Percentiles rank a stretch among this genome's conserved stretches.
Conservation (phyloP, 2,888 invertebrate species). For the Cyclophora albipunctata region DNA sequence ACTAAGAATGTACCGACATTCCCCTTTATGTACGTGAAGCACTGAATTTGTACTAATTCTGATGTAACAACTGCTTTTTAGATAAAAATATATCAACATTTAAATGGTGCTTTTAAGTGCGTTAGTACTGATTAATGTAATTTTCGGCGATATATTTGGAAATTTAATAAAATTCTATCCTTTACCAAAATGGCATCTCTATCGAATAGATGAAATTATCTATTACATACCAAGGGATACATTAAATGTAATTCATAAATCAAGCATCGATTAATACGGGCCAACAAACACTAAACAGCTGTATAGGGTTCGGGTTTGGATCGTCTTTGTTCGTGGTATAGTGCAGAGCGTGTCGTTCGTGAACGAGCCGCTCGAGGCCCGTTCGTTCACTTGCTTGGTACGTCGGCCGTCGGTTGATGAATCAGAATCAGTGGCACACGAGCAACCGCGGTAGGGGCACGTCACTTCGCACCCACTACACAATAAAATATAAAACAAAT, state of each 20-base stretch:
- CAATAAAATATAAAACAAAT: conserved; percentile 29
- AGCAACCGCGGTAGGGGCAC: conserved; percentile 17
- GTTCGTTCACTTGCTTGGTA: background rate
- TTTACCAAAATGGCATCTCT: no score
- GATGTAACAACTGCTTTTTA: conserved; percentile 21
- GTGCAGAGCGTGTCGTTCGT: conserved; percentile 12
- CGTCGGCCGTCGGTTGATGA: conserved; percentile 24
- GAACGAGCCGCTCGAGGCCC: conserved; percentile 21
- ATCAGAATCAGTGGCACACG: conserved; percentile 39
- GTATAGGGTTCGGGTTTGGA: conserved; percentile 39
- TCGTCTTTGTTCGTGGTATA: conserved; percentile 53
- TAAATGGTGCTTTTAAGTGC: background rate
- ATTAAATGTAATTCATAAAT: conserved; percentile 6
- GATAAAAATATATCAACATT: conserved; percentile 11
- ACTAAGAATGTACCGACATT: conserved; percentile 51
- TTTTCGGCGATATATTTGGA: background rate
- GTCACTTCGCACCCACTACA: conserved; percentile 24
- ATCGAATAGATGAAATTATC: no score
- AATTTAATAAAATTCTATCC: no score
- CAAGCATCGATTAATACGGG: conserved; percentile 54
- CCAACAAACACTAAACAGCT: conserved; percentile 71
- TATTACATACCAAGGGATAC: no score
- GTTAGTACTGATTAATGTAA: background rate
- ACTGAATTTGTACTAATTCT: conserved; percentile 33
- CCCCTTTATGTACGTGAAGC: conserved; percentile 30